Conservation (phyloP, 35 echinoderm and acorn worm genomes). For the Apostichopus parvimensis region DNA sequence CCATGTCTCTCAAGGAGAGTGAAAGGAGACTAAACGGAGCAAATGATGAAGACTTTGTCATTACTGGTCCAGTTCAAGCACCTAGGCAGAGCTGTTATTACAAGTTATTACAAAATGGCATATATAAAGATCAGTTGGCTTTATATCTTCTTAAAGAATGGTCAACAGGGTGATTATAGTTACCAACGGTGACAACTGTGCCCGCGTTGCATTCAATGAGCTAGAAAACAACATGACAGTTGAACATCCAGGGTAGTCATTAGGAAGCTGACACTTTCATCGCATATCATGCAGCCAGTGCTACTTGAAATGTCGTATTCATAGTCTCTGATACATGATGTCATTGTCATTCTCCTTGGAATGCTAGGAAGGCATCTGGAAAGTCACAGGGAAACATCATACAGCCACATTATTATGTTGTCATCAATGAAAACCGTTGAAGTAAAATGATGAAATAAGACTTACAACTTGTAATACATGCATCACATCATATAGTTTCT, state of each 20-base stretch:
- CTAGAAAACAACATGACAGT: slow-evolving; percentile 33
- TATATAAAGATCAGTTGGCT: slow-evolving; percentile 62
- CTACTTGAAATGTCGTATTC: slow-evolving; percentile 51
- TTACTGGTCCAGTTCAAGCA: slow-evolving; percentile 57
- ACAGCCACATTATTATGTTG: slow-evolving; percentile 30
- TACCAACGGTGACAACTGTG: slow-evolving; percentile 61
- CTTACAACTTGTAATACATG: too few species aligned
- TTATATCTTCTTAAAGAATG: slow-evolving; percentile 64
- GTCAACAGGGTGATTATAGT: slow-evolving; percentile 56
- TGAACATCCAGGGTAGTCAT: slow-evolving; percentile 51
- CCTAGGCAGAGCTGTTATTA: slow-evolving; percentile 39
- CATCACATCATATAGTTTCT: too few species aligned
- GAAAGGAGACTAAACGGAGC: slow-evolving; percentile 62
- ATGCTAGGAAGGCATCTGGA: not conserved
- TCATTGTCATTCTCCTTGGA: not conserved
- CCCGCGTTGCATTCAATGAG: slow-evolving; percentile 37
- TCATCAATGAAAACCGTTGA: too few species aligned
- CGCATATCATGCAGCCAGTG: slow-evolving; percentile 56
- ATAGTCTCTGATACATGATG: slow-evolving; percentile 67
- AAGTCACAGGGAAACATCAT: not conserved
- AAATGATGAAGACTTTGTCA: slow-evolving; percentile 44
- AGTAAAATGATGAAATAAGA: too few species aligned
- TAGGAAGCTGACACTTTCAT: slow-evolving; percentile 58
- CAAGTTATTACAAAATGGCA: slow-evolving; percentile 38
- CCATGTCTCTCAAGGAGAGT: slow-evolving; percentile 56